A percentile compares a stretch with the other conserved stretches of the same genome.
Conservation (phyloP, 1,140 invertebrate genomes). For the Cydia amplana region DNA sequence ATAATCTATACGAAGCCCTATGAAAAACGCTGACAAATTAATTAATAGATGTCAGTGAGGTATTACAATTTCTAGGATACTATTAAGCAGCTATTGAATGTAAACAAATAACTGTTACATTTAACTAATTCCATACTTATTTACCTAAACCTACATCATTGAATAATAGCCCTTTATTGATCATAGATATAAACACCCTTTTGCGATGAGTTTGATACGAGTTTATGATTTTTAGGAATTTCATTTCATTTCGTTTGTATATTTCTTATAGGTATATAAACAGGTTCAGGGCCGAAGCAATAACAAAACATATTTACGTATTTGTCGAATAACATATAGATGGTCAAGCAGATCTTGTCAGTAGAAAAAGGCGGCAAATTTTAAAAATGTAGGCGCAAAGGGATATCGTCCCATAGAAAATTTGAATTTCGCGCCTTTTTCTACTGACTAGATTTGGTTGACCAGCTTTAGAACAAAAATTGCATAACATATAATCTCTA, state of each 20-base stretch:
- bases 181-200: neutral
- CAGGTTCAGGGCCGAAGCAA: neutral
- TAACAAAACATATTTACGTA: slow-evolving; percentile 10
- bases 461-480: too few species aligned
- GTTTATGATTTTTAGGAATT: neutral
- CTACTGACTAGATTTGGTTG: too few species aligned
- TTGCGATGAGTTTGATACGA: neutral
- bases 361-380: too few species aligned
- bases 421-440: too few species aligned
- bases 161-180: neutral
- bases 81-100: neutral
- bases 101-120: slow-evolving; percentile 15
- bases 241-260: neutral
- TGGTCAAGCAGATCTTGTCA: too few species aligned
- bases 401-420: too few species aligned
- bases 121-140: neutral
- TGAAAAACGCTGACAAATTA: neutral
- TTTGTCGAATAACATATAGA: neutral
- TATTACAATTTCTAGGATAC: neutral
- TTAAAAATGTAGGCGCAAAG: too few species aligned
- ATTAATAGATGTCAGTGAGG: neutral
- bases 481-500: neutral
- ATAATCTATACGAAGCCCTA: neutral
- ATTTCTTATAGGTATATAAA: neutral
- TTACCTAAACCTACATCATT: neutral